phyloP scores from a whole-genome alignment of 2,113 vertebrate species.

The Todiramphus chloris region DNA sequence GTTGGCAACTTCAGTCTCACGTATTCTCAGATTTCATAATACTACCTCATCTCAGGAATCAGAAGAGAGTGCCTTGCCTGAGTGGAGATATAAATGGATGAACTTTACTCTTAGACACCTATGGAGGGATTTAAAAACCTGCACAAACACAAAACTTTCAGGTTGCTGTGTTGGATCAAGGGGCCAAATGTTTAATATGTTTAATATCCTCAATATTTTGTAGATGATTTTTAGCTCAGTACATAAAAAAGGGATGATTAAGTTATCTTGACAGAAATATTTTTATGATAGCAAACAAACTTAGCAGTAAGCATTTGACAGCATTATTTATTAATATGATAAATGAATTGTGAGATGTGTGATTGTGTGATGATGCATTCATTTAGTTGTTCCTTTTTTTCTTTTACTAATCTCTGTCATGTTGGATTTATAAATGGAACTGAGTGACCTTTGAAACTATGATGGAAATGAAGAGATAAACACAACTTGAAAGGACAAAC shows the following conservation, averaged over 20 bases:
- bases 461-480: slow-evolving; percentile 97
- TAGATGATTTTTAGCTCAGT: slow-evolving; percentile 7
- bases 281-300: slow-evolving; percentile 77
- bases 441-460: slow-evolving; percentile 96
- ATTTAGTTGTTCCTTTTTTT: slow-evolving; percentile 88
- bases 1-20: background rate
- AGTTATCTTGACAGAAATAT: slow-evolving; percentile 72
- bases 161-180: background rate
- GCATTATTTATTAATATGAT: slow-evolving; percentile 94
- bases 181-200: background rate
- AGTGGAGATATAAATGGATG: background rate
- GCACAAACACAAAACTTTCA: background rate
- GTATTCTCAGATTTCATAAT: background rate
- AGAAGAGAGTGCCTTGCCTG: background rate
- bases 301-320: slow-evolving; percentile 86
- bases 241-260: slow-evolving; percentile 58
- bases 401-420: slow-evolving; percentile 95
- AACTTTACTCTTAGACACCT: background rate
- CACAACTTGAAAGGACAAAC: slow-evolving; percentile 98
- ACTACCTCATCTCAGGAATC: background rate
- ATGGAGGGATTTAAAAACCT: background rate
- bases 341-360: slow-evolving; percentile 94
- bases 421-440: slow-evolving; percentile 94
- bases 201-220: background rate
- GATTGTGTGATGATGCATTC: slow-evolving; percentile 90